A percentile compares a stretch with the other conserved stretches of the same genome.
Conservation (phyloP, 1,140 invertebrate species). For the Drosophila nasuta region DNA sequence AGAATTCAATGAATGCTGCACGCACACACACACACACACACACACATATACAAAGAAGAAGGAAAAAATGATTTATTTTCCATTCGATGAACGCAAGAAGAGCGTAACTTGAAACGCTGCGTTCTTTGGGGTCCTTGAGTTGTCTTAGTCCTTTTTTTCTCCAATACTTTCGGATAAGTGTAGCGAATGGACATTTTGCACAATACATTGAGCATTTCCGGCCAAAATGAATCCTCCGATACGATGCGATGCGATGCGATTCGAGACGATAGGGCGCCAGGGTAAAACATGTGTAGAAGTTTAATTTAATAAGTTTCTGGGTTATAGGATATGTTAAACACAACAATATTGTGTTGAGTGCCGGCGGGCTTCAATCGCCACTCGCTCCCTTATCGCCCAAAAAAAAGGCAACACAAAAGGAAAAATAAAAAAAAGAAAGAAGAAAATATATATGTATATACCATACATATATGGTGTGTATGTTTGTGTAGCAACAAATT, state of each 20-base stretch:
- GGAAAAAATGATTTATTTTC: conserved; percentile 75
- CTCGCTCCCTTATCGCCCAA: neutral
- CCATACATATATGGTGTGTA: neutral
- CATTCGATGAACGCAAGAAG: conserved; percentile 73
- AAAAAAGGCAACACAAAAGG: conserved; percentile 51
- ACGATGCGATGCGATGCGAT: neutral
- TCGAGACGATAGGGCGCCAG: conserved; percentile 14
- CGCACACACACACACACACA: conserved; percentile 23
- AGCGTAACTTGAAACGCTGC: conserved; percentile 71
- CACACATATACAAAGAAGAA: conserved; percentile 12
- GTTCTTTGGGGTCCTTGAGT: neutral
- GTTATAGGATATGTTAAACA: conserved; percentile 75
- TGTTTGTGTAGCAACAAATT: conserved; percentile 30
- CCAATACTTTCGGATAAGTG: conserved; percentile 38
- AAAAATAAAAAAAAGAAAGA: conserved; percentile 16
- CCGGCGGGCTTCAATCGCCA: conserved; percentile 2
- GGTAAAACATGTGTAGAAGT: conserved; percentile 76
- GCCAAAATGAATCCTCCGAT: conserved; percentile 23
- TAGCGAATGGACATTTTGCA: conserved; percentile 68
- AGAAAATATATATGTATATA: conserved; percentile 26
- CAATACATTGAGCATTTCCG: conserved; percentile 81
- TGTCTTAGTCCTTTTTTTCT: conserved; percentile 13
- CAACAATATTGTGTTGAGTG: conserved; percentile 38
- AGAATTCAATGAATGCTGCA: conserved; percentile 69
- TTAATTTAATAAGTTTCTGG: conserved; percentile 79